Conservation (phyloP, 2,888 invertebrate genomes). For the Ophion ellenae region DNA sequence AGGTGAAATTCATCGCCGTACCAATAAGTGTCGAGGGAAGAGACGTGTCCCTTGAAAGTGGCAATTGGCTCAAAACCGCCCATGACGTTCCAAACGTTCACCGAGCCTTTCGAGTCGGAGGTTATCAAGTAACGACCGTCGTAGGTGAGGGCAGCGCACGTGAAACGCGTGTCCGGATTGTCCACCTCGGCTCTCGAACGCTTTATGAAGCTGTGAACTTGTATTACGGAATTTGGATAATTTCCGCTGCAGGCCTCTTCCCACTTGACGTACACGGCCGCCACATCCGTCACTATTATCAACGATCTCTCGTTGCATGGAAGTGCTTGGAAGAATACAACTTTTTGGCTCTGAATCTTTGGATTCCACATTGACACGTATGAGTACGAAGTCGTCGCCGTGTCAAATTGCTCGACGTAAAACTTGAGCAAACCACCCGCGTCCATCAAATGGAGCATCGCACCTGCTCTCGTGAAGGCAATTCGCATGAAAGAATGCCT, state of each 20-base stretch:
- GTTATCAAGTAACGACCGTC: conserved; percentile 83
- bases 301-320: conserved; percentile 73
- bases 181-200: conserved; percentile 71
- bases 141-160: conserved; percentile 81
- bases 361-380: conserved; percentile 75
- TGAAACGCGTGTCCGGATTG: conserved; percentile 66
- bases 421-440: conserved; percentile 74
- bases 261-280: conserved; percentile 76
- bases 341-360: conserved; percentile 67
- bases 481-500: conserved; percentile 67
- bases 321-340: conserved; percentile 75
- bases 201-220: conserved; percentile 73
- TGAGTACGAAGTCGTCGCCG: neutral
- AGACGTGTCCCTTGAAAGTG: conserved; percentile 77
- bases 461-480: conserved; percentile 70
- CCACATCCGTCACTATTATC: conserved; percentile 77
- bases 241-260: neutral
- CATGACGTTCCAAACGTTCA: conserved; percentile 82
- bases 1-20: conserved; percentile 75
- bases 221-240: conserved; percentile 22
- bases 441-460: conserved; percentile 77
- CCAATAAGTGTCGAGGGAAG: conserved; percentile 80
- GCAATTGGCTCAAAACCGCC: conserved; percentile 73
- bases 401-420: conserved; percentile 42
- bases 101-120: conserved; percentile 82